Evolutionary conservation across 2,797 vertebrate genomes (phyloP).

Genomic region (Ptychobarbus kaznakovi): DNA sequence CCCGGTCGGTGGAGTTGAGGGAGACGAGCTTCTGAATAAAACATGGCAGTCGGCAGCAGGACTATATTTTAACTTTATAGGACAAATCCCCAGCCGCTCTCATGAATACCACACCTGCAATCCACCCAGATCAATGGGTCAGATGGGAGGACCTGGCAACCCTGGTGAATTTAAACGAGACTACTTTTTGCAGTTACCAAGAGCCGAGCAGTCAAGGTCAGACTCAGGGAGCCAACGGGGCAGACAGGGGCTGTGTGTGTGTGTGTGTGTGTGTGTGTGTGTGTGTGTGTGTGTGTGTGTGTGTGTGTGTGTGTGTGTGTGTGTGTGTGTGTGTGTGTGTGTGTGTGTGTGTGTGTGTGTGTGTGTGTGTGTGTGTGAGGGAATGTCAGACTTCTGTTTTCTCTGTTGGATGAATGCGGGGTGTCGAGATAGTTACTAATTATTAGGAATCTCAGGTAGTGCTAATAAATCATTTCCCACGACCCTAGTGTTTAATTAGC

Average conservation of each 20-base stretch:
- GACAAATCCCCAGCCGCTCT: slow-evolving; percentile 71
- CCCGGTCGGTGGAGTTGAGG: slow-evolving; percentile 31
- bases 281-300: too few relatives aligned
- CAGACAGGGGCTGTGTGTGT: background rate
- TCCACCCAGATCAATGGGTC: slow-evolving; percentile 75
- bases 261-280: too few relatives aligned
- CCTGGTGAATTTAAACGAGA: slow-evolving; percentile 73
- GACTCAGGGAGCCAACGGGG: slow-evolving; percentile 45
- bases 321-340: too few relatives aligned
- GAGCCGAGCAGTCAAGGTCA: slow-evolving; percentile 72
- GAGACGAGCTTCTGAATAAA: slow-evolving; percentile 77
- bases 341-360: background rate
- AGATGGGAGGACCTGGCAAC: slow-evolving; percentile 63
- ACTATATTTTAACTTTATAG: slow-evolving; percentile 79
- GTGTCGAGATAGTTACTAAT: slow-evolving; percentile 4
- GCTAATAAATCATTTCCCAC: slow-evolving; percentile 40
- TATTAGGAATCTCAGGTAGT: slow-evolving; percentile 37
- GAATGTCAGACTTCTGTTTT: background rate
- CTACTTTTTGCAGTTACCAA: slow-evolving; percentile 49
- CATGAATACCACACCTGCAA: slow-evolving; percentile 76
- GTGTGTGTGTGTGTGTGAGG: too few relatives aligned
- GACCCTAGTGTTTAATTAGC: slow-evolving; percentile 36
- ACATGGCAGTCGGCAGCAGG: slow-evolving; percentile 69
- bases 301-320: too few relatives aligned
- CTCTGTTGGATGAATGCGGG: slow-evolving; percentile 38